Evolutionary conservation across 2,888 invertebrate species (phyloP).

Genomic region (Zygaena filipendulae): DNA sequence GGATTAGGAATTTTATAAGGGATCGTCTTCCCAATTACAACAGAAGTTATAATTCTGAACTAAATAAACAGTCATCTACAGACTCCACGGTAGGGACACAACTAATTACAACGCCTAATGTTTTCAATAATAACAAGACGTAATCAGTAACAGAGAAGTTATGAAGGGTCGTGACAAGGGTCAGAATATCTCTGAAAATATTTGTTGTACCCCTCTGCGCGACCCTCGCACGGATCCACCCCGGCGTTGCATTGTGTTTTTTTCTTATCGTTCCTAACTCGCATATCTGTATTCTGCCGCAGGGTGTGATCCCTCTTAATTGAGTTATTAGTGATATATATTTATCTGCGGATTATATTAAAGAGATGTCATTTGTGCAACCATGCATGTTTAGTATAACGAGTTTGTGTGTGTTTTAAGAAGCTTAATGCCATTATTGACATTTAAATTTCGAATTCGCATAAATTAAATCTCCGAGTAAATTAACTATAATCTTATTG

Average conservation of each 20-base stretch:
- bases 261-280: constrained; percentile 34
- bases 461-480: no score
- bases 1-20: no score
- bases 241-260: constrained; percentile 34
- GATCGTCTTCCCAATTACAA: no score
- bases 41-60: no score
- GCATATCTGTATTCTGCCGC: constrained; percentile 29
- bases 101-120: constrained; percentile 43
- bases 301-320: constrained; percentile 51
- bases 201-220: constrained; percentile 27
- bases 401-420: no score
- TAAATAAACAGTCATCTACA: no score
- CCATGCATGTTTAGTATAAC: no score
- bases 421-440: no score
- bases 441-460: no score
- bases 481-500: no score
- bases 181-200: constrained; percentile 38
- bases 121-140: constrained; percentile 51
- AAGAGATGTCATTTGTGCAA: constrained; percentile 13
- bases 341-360: constrained; percentile 40
- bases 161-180: constrained; percentile 42
- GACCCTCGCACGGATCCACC: constrained; percentile 28
- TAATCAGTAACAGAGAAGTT: constrained; percentile 43
- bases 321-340: constrained; percentile 56
- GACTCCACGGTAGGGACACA: no score